phyloP scores from a whole-genome alignment of 1,140 invertebrate species.

The Heliconius nattereri region DNA sequence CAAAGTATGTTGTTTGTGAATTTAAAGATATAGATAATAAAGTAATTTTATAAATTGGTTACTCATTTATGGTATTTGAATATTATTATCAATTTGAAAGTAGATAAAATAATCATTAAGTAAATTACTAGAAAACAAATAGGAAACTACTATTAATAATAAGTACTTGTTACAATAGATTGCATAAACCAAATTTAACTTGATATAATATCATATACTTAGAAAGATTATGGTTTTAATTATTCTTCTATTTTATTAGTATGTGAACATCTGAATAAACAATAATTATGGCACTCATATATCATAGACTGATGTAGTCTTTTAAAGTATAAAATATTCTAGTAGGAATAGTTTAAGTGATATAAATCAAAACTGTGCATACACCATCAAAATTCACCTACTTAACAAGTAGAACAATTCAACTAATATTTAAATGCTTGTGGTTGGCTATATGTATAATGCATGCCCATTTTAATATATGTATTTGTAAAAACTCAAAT shows the following conservation, averaged over 20 bases:
- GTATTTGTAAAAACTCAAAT: constrained; percentile 18
- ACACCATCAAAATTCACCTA: constrained; percentile 63
- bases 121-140: not conserved
- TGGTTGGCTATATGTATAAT: not conserved
- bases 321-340: not conserved
- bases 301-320: not conserved
- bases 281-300: not conserved
- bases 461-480: not conserved
- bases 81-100: not conserved
- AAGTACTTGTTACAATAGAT: not conserved
- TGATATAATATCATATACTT: not conserved
- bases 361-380: constrained; percentile 46
- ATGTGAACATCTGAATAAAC: not conserved
- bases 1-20: too few relatives aligned
- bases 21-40: too few relatives aligned
- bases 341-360: not conserved
- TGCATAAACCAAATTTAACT: not conserved
- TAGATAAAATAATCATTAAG: not conserved
- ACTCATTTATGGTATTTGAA: not conserved
- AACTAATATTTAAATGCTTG: not conserved
- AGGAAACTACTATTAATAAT: not conserved
- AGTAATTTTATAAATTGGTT: not conserved
- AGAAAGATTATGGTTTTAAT: not conserved
- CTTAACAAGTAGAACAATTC: constrained; percentile 57
- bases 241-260: not conserved